These are phyloP conservation scores for Mola mola DNA, from an alignment of 2,113 vertebrate genomes.

Conservation along the genomic window DNA sequence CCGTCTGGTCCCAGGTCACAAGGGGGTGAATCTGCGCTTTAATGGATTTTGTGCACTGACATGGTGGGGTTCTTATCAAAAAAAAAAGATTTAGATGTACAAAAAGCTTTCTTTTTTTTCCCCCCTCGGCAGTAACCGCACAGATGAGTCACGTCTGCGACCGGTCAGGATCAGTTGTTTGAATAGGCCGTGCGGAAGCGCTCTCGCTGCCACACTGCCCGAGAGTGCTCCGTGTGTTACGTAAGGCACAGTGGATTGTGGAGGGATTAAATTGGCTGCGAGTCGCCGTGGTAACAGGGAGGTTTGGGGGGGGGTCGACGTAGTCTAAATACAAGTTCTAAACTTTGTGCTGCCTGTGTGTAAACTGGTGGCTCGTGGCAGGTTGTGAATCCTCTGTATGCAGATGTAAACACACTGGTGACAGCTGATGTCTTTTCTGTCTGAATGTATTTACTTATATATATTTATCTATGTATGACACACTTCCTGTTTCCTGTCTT, in stretches of 20 bases:
- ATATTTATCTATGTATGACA: conserved; percentile 66
- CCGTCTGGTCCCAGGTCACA: too few species aligned
- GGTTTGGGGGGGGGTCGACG: conserved; percentile 4
- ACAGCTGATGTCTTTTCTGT: too few species aligned
- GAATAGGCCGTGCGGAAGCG: too few species aligned
- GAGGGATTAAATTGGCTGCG: conserved; percentile 45
- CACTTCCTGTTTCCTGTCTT: conserved; percentile 49
- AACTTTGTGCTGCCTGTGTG: conserved; percentile 23
- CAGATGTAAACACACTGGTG: conserved; percentile 36
- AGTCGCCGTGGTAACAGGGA: background rate
- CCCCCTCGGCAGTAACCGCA: too few species aligned
- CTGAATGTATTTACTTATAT: conserved; percentile 66
- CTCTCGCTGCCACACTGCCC: too few species aligned
- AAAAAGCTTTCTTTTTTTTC: too few species aligned
- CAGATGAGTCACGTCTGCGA: too few species aligned
- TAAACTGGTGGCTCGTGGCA: conserved; percentile 21
- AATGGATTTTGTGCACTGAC: too few species aligned
- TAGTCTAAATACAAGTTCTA: conserved; percentile 38
- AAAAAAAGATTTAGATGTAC: too few species aligned
- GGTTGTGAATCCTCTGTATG: conserved; percentile 10
- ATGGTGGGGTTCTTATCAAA: too few species aligned
- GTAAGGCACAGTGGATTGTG: conserved; percentile 24
- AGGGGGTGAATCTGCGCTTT: too few species aligned
- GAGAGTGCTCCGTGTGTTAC: conserved; percentile 22
- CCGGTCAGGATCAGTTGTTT: too few species aligned